Evolutionary conservation across 2,113 vertebrate genomes (phyloP).

Genomic region (Lipophrys pholis): DNA sequence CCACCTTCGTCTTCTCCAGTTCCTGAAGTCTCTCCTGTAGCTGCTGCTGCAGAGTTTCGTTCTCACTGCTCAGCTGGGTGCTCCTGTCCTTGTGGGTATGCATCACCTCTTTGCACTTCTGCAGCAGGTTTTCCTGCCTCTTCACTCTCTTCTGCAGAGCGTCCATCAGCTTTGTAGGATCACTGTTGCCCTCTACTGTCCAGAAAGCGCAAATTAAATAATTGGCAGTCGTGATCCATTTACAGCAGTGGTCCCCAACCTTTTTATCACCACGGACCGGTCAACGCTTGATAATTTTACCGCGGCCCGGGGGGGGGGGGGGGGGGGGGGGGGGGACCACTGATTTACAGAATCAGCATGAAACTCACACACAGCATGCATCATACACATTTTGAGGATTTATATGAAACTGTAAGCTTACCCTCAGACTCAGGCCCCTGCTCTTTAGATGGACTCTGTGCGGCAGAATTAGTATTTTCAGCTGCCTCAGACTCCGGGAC

Average conservation of each 20-base stretch:
- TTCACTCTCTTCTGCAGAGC: slow-evolving; percentile 88
- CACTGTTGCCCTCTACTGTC: slow-evolving; percentile 79
- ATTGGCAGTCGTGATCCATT: neutral
- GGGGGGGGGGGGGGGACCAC: no score
- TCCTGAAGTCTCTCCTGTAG: slow-evolving; percentile 95
- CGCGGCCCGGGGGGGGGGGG: no score
- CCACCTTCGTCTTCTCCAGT: slow-evolving; percentile 96
- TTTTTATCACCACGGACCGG: no score
- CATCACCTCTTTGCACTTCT: slow-evolving; percentile 90
- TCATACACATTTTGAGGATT: neutral
- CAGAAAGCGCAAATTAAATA: slow-evolving; percentile 45
- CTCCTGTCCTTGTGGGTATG: slow-evolving; percentile 88
- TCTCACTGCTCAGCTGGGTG: slow-evolving; percentile 88
- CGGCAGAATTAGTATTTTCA: slow-evolving; percentile 57
- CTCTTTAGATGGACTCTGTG: slow-evolving; percentile 76
- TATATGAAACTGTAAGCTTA: slow-evolving; percentile 8
- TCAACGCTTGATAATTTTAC: no score
- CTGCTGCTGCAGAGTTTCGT: slow-evolving; percentile 94
- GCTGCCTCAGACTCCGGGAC: slow-evolving; percentile 50
- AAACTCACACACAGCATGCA: no score
- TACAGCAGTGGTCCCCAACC: no score
- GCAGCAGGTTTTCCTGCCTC: slow-evolving; percentile 92
- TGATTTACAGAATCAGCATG: neutral
- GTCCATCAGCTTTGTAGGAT: slow-evolving; percentile 84
- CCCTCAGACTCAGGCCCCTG: slow-evolving; percentile 66